Conservation (phyloP, 1,140 invertebrate species). For the Schlechtendalia chinensis region DNA sequence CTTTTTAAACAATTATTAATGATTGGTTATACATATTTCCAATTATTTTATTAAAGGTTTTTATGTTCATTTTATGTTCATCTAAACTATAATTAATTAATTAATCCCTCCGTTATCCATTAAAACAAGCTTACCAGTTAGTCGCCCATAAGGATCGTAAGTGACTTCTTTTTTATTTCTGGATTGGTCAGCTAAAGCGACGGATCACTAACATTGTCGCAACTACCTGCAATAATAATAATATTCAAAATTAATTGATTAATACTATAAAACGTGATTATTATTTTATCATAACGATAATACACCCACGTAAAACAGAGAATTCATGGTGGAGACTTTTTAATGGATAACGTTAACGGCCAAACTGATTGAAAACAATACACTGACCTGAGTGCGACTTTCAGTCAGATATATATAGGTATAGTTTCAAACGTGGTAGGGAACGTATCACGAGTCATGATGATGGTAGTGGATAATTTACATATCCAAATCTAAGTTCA, state of each 20-base stretch:
- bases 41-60: too few species aligned
- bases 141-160: background rate
- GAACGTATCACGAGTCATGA: background rate
- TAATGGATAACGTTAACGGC: too few species aligned
- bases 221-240: background rate
- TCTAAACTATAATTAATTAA: too few species aligned
- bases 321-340: background rate
- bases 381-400: background rate
- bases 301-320: background rate
- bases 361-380: background rate
- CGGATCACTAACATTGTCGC: background rate
- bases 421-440: background rate
- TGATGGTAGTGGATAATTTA: background rate
- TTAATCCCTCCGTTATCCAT: too few species aligned
- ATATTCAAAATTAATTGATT: background rate
- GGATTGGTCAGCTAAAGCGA: background rate
- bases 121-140: background rate
- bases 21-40: too few species aligned
- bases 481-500: background rate
- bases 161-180: constrained; percentile 4
- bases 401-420: background rate
- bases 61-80: too few species aligned
- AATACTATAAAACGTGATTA: background rate
- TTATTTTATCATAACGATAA: background rate
- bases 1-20: too few species aligned